Evolutionary conservation across 53 echinoderm and acorn worm species (phyloP), one percentile per base, ranked within the genome.

Genomic region (Mesocentrotus franciscanus): DNA sequence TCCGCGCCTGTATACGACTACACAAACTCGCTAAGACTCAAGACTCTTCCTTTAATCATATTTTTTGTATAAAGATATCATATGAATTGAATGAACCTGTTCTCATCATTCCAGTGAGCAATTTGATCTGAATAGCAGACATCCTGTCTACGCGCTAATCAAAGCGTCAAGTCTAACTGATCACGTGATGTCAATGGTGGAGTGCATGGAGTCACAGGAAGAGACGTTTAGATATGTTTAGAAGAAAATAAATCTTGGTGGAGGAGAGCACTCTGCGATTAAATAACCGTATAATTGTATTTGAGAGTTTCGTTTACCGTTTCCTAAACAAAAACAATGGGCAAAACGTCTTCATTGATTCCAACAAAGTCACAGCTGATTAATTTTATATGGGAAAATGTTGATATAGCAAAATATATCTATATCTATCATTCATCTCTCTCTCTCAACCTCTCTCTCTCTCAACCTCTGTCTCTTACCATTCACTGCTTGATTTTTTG

Each of bases 81-180:
- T 4, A 49, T 49, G 49, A 49, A 49, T 49, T 87, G 84, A 55
- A 84, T 87, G 84, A 55, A 84, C 39, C 39, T 84, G 58, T 87
- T 58, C 87, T 26, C 87, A 87, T 42, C 42, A 24, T 78, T 78
- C 78, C 78, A 84, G 84, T 87, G 87, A 87, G 87, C 87, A 87
- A 87, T 87, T 58, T 87, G 29, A 87, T 87, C 87, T 22, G 29
- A 57, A 87, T 12, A 87, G 49, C 84, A 87, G 58, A 87, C 87
- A 57, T 87, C 87, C 87, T 87, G 87, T 87, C 58, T 57, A 8
- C 87, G n/a, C 12, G 20, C 27, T 27, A 27, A 87, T 87, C 87
- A 87, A 87, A 58, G 26, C 87, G 58, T 87, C 18, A 84, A 84
- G 39, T 79, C 34, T 9, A 79, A 20, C 11, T 85, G 87, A 58